Percentiles rank a stretch among this genome's conserved stretches.
Evolutionary conservation across 2,113 vertebrate genomes (phyloP).

Genomic region (Turnix velox): DNA sequence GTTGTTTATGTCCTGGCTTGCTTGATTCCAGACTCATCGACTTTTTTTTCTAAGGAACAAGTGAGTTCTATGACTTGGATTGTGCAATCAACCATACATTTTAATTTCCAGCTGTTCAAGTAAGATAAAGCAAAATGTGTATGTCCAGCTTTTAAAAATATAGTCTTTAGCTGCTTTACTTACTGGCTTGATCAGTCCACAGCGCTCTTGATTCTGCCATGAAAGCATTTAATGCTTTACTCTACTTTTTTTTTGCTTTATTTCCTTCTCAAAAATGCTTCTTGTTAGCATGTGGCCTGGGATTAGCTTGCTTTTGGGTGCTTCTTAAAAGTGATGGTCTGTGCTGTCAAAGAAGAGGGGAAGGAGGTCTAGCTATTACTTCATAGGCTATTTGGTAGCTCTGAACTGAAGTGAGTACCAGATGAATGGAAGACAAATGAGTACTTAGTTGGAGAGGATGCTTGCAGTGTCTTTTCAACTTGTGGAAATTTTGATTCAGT

Average conservation of each 20-base stretch:
- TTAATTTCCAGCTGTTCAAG: not conserved
- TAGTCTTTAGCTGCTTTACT: not conserved
- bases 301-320: not conserved
- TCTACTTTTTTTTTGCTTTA: not conserved
- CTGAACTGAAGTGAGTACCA: not conserved
- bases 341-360: not conserved
- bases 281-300: not conserved
- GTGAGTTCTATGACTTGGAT: not conserved
- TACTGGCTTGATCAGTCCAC: not conserved
- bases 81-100: not conserved
- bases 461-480: not conserved
- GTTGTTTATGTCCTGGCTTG: not conserved
- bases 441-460: not conserved
- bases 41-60: not conserved
- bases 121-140: not conserved
- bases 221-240: not conserved
- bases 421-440: not conserved
- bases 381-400: not conserved
- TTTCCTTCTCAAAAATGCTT: not conserved
- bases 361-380: not conserved
- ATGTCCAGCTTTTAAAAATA: not conserved
- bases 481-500: not conserved
- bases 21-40: not conserved
- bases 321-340: not conserved
- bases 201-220: not conserved